These are phyloP conservation scores for Myoxocephalus aenaeus DNA, from an alignment of 2,797 vertebrate genomes.

Conservation along the genomic window DNA sequence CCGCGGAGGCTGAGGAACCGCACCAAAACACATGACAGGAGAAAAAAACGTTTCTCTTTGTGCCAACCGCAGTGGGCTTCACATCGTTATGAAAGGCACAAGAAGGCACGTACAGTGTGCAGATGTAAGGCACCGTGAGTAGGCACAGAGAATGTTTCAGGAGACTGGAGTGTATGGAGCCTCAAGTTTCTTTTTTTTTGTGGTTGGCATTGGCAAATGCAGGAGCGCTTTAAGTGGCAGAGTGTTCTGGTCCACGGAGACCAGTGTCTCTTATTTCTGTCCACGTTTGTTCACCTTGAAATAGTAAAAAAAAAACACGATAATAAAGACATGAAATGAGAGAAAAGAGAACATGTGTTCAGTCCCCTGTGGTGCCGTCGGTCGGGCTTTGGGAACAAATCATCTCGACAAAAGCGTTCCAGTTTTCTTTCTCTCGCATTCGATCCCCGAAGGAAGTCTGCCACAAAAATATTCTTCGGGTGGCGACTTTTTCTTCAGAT, in stretches of 20 bases:
- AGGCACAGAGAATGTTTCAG: constrained; percentile 41
- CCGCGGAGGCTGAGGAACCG: constrained; percentile 36
- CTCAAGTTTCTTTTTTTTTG: constrained; percentile 15
- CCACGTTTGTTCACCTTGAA: constrained; percentile 77
- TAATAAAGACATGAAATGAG: constrained; percentile 57
- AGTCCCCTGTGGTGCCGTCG: constrained; percentile 61
- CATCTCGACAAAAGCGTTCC: constrained; percentile 34
- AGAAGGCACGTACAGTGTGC: constrained; percentile 27
- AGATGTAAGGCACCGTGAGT: constrained; percentile 62
- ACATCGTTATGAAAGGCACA: constrained; percentile 52
- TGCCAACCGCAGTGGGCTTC: constrained; percentile 20
- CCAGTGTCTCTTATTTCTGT: constrained; percentile 60
- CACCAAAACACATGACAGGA: constrained; percentile 20
- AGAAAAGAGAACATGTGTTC: constrained; percentile 64
- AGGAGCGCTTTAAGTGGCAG: constrained; percentile 43
- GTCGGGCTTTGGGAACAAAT: constrained; percentile 20
- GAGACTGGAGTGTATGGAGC: constrained; percentile 51
- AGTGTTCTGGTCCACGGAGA: constrained; percentile 47
- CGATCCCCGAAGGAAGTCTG: constrained; percentile 41
- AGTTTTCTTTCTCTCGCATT: constrained; percentile 48
- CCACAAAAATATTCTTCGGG: constrained; percentile 43
- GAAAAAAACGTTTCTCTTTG: constrained; percentile 32
- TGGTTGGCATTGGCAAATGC: constrained; percentile 46
- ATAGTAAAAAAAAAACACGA: constrained; percentile 65
- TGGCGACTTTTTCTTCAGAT: constrained; percentile 49